Percentiles rank a stretch among this genome's conserved stretches.
Conservation (phyloP, 2,113 vertebrate genomes). For the Eubucco bourcierii region DNA sequence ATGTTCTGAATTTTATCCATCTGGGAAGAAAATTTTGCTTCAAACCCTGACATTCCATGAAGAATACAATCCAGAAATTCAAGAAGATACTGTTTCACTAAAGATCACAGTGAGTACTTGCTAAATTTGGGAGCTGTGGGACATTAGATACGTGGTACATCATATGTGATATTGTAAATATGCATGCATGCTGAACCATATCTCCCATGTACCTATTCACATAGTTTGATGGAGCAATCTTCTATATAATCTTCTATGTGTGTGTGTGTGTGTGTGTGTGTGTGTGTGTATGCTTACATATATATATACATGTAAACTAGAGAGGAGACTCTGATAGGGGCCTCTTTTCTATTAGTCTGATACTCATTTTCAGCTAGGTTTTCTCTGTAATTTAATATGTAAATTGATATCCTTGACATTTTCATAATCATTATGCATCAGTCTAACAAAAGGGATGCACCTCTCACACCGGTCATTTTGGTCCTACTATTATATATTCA, state of each 20-base stretch:
- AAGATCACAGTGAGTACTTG: neutral
- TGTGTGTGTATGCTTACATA: neutral
- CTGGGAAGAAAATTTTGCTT: neutral
- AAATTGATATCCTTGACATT: conserved; percentile 13
- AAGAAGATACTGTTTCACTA: neutral
- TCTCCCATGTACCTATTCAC: neutral
- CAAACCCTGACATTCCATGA: neutral
- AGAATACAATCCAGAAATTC: neutral
- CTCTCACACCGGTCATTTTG: conserved; percentile 10
- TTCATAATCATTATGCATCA: neutral
- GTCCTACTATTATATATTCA: neutral
- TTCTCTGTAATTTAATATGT: neutral
- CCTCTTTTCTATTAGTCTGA: neutral
- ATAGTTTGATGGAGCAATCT: neutral
- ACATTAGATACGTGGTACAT: neutral
- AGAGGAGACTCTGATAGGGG: neutral
- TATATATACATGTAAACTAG: neutral
- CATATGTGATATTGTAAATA: accelerated
- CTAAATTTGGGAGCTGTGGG: neutral
- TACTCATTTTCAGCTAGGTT: neutral
- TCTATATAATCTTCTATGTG: no score
- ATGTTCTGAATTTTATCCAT: neutral
- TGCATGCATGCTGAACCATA: neutral
- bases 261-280: neutral
- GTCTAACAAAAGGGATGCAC: neutral